Conservation (phyloP, 2,888 invertebrate genomes). For the Ornithoptera priamus region DNA sequence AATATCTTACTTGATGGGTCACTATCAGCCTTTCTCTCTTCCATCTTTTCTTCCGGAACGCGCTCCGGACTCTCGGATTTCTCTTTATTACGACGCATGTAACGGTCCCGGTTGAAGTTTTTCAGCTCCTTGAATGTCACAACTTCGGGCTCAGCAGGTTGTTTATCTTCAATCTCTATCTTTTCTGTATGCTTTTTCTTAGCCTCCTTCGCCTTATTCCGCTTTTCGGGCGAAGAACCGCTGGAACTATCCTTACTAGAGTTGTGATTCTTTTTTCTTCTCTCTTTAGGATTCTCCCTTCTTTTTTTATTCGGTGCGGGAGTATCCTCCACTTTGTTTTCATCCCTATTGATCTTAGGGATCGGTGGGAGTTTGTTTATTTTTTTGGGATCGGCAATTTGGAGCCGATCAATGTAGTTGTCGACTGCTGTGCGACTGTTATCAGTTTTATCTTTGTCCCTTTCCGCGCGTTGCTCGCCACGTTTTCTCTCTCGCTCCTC, state of each 20-base stretch:
- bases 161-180: conserved; percentile 38
- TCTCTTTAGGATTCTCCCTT: conserved; percentile 42
- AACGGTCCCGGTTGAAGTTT: conserved; percentile 80
- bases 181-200: conserved; percentile 37
- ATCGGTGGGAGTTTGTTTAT: conserved; percentile 71
- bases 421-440: conserved; percentile 34
- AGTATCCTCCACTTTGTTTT: conserved; percentile 35
- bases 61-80: conserved; percentile 80
- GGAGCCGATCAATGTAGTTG: conserved; percentile 47
- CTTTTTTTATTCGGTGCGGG: conserved; percentile 42
- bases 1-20: conserved; percentile 75
- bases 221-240: conserved; percentile 37
- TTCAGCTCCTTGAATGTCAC: conserved; percentile 80
- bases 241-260: conserved; percentile 35
- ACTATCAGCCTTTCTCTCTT: conserved; percentile 34
- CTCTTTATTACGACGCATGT: conserved; percentile 83
- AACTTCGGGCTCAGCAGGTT: conserved; percentile 43
- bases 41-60: conserved; percentile 33
- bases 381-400: conserved; percentile 51
- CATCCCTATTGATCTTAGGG: conserved; percentile 56
- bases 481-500: conserved; percentile 31
- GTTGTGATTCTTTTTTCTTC: conserved; percentile 40
- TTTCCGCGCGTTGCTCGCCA: conserved; percentile 30
- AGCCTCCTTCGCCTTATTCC: conserved; percentile 38
- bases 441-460: conserved; percentile 32